Conservation (phyloP, 2,113 vertebrate genomes). For the Struthio camelus region DNA sequence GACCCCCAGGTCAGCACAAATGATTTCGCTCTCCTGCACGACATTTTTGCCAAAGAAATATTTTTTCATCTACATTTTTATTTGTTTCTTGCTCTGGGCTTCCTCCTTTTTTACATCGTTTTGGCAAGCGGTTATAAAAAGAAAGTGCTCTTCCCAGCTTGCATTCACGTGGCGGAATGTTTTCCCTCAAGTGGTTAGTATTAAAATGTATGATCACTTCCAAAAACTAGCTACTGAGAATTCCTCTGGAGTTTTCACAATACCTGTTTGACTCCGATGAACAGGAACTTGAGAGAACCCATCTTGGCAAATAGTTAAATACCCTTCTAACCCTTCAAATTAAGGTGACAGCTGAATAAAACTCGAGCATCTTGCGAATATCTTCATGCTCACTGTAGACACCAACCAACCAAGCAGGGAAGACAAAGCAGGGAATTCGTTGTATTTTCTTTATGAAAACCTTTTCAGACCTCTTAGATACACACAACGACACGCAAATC, state of each 20-base stretch:
- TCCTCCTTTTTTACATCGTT: not conserved
- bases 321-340: not conserved
- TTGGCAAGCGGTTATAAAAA: not conserved
- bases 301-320: not conserved
- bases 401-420: too few species aligned
- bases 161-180: not conserved
- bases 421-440: not conserved
- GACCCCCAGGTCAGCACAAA: too few species aligned
- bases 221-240: not conserved
- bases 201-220: not conserved
- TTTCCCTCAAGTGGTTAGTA: not conserved
- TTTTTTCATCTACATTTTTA: not conserved
- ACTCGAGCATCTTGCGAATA: not conserved
- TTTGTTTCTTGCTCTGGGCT: not conserved
- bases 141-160: not conserved
- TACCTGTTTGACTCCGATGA: not conserved
- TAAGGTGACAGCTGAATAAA: not conserved
- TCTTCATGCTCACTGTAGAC: rapidly evolving
- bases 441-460: not conserved
- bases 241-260: not conserved
- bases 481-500: not conserved
- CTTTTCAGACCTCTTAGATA: not conserved
- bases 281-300: not conserved
- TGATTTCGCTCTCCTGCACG: not conserved
- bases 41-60: rapidly evolving